These are phyloP conservation scores for Grapholita molesta DNA, from an alignment of 1,140 invertebrate genomes.

Conservation along the genomic window DNA sequence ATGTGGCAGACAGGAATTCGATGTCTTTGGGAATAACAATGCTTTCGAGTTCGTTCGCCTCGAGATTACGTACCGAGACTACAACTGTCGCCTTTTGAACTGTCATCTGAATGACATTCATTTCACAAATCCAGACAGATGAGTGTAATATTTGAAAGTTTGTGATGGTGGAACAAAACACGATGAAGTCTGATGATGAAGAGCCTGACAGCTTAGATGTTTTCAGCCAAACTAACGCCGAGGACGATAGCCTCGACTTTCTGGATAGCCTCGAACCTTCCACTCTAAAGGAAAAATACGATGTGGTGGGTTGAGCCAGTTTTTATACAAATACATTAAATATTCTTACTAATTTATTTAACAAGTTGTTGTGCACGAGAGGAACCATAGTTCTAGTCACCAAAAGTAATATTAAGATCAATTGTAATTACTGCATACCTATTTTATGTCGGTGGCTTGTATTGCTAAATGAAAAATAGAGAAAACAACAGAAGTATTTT, in stretches of 20 bases:
- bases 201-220: slow-evolving; percentile 65
- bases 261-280: slow-evolving; percentile 65
- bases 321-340: not conserved
- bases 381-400: no score
- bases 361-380: no score
- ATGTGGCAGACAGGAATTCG: slow-evolving; percentile 48
- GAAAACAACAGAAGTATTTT: no score
- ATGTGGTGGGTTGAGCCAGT: slow-evolving; percentile 39
- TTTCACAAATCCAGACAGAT: slow-evolving; percentile 27
- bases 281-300: slow-evolving; percentile 49
- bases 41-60: slow-evolving; percentile 61
- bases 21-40: slow-evolving; percentile 69
- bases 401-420: no score
- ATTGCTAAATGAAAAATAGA: no score
- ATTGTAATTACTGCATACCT: no score
- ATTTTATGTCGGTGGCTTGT: no score
- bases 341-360: no score
- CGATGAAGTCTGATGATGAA: slow-evolving; percentile 53
- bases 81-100: slow-evolving; percentile 23
- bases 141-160: slow-evolving; percentile 23
- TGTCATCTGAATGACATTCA: slow-evolving; percentile 38
- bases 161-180: slow-evolving; percentile 59
- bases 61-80: slow-evolving; percentile 46
- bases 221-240: slow-evolving; percentile 41
- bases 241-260: slow-evolving; percentile 56